Conservation (phyloP, 2,113 vertebrate genomes). For the Nothocercus nigrocapillus region DNA sequence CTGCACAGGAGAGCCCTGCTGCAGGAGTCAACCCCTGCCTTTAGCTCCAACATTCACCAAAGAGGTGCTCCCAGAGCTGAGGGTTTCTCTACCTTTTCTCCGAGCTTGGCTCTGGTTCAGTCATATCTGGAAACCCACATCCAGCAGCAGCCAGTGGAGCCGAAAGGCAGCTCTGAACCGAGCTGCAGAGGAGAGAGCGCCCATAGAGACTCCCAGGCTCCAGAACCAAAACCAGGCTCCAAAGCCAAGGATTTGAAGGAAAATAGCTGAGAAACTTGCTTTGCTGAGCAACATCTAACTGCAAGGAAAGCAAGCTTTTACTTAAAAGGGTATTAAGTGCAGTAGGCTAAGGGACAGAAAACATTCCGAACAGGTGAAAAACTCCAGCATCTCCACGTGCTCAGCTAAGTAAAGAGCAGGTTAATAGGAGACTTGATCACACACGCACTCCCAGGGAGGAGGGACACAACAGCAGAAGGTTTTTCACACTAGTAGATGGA, state of each 20-base stretch:
- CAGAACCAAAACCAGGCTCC: background rate
- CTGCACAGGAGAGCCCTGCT: fast-evolving
- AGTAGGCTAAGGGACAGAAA: background rate
- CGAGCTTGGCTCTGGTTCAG: background rate
- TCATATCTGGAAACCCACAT: background rate
- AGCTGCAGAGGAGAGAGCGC: background rate
- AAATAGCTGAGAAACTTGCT: background rate
- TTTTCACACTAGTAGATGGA: background rate
- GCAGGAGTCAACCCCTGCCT: background rate
- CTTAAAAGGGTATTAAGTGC: background rate
- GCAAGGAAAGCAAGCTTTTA: background rate
- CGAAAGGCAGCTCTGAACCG: background rate
- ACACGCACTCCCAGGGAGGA: background rate
- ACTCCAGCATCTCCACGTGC: background rate
- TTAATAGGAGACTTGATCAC: background rate
- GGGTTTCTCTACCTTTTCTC: background rate
- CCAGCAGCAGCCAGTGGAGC: background rate
- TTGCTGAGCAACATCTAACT: background rate
- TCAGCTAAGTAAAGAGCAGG: background rate
- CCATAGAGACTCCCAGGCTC: fast-evolving
- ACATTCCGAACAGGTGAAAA: background rate
- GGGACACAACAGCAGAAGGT: background rate
- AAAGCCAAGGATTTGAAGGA: background rate
- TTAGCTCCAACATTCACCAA: fast-evolving
- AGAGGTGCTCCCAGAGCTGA: background rate